These are phyloP conservation scores for Medauroidea extradentata DNA, from an alignment of 1,140 invertebrate genomes.

Conservation along the genomic window DNA sequence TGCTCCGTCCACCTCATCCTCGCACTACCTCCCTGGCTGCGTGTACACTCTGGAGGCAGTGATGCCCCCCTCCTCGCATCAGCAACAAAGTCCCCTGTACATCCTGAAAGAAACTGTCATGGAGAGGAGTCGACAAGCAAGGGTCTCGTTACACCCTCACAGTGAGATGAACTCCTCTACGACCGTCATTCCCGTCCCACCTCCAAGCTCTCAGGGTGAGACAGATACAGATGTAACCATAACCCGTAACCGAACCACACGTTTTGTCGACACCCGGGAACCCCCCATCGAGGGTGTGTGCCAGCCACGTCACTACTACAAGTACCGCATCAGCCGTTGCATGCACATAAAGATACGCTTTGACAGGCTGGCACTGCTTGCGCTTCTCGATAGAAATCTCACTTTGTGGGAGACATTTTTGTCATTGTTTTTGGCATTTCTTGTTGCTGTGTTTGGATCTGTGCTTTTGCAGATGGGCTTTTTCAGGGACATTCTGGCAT, in stretches of 20 bases:
- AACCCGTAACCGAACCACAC: slow-evolving; percentile 23
- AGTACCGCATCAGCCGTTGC: slow-evolving; percentile 71
- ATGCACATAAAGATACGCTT: slow-evolving; percentile 72
- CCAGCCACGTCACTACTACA: slow-evolving; percentile 76
- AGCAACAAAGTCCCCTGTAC: slow-evolving; percentile 7
- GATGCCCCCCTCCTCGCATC: background rate
- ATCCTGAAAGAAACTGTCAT: slow-evolving; percentile 1
- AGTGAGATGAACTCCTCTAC: too few relatives aligned
- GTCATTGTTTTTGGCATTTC: slow-evolving; percentile 77
- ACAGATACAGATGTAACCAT: slow-evolving; percentile 34
- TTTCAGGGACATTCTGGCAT: slow-evolving; percentile 88
- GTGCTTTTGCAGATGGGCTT: slow-evolving; percentile 78
- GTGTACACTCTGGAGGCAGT: slow-evolving; percentile 7
- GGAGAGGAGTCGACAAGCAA: slow-evolving; percentile 1
- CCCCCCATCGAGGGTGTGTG: slow-evolving; percentile 19
- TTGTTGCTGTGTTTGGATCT: slow-evolving; percentile 81
- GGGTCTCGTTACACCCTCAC: background rate
- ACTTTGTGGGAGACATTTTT: slow-evolving; percentile 80
- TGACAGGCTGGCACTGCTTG: slow-evolving; percentile 86
- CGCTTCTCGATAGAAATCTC: slow-evolving; percentile 88
- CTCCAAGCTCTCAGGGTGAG: slow-evolving; percentile 30
- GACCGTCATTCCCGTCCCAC: slow-evolving; percentile 4
- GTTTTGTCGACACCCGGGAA: slow-evolving; percentile 29
- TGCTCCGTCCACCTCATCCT: slow-evolving; percentile 19
- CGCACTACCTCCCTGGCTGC: background rate